These are phyloP conservation scores for Diadumene lineata DNA, from an alignment of 92 coral and sea anemone genomes.

Conservation along the genomic window DNA sequence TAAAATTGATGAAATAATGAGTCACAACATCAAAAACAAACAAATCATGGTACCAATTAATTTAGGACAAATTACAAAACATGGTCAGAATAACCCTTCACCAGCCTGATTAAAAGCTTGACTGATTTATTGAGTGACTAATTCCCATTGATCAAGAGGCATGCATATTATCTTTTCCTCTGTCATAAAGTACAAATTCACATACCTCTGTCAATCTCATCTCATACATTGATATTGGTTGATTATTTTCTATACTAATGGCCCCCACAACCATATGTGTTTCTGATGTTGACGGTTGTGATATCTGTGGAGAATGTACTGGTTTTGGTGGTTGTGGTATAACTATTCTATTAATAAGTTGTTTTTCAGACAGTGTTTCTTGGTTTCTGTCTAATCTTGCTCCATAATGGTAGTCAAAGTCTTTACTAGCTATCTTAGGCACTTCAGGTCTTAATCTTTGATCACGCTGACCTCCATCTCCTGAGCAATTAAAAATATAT, in stretches of 20 bases:
- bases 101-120: too few relatives aligned
- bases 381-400: neutral
- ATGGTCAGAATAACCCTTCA: too few relatives aligned
- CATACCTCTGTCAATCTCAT: too few relatives aligned
- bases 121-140: too few relatives aligned
- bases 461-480: constrained; percentile 55
- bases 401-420: constrained; percentile 81
- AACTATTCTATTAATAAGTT: neutral
- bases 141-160: too few relatives aligned
- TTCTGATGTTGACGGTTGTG: neutral
- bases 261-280: neutral
- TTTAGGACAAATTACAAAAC: too few relatives aligned
- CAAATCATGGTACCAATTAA: too few relatives aligned
- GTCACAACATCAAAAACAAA: too few relatives aligned
- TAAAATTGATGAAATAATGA: too few relatives aligned
- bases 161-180: too few relatives aligned
- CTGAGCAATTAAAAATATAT: constrained; percentile 8
- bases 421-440: constrained; percentile 90
- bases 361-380: neutral
- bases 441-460: constrained; percentile 90
- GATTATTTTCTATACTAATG: neutral
- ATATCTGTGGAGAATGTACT: neutral
- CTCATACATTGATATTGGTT: too few relatives aligned
- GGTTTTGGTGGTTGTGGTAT: neutral
- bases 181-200: too few relatives aligned